Conservation (phyloP, 2,888 invertebrate genomes). For the Bombylius major region DNA sequence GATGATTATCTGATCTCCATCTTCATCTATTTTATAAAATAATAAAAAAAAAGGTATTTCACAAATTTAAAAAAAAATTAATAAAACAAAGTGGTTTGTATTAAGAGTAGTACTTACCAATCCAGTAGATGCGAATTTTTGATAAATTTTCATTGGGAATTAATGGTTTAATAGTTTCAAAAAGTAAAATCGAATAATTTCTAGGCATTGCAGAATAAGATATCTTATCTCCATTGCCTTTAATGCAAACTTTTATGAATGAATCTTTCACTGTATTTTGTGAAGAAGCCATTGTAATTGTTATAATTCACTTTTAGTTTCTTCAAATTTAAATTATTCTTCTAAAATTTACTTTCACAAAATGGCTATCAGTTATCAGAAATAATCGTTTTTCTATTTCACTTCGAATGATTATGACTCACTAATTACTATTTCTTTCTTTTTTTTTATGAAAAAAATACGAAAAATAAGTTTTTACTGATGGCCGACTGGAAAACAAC, state of each 20-base stretch:
- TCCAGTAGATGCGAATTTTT: conserved; percentile 30
- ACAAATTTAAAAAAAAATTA: too few species aligned
- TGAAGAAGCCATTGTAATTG: not conserved
- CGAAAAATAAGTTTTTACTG: too few species aligned
- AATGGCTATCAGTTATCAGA: not conserved
- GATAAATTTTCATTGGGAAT: conserved; percentile 38
- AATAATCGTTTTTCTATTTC: too few species aligned
- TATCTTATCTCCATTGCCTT: not conserved
- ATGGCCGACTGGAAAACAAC: too few species aligned
- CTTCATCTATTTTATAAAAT: conserved; percentile 17
- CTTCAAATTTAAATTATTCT: not conserved
- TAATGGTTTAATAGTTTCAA: not conserved
- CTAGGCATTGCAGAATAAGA: not conserved
- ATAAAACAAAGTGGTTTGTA: too few species aligned
- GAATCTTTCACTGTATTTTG: not conserved
- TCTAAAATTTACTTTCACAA: not conserved
- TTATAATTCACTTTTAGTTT: not conserved
- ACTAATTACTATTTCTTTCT: too few species aligned
- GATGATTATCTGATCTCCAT: conserved; percentile 31
- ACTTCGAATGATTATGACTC: too few species aligned
- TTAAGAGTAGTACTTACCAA: not conserved
- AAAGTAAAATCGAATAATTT: not conserved
- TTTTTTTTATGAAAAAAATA: too few species aligned
- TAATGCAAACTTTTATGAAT: not conserved
- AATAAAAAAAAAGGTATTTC: not conserved